Percentiles rank a stretch among this genome's conserved stretches.
phyloP scores from a whole-genome alignment of 1,140 invertebrate genomes.

The Apolygus lucorum region DNA sequence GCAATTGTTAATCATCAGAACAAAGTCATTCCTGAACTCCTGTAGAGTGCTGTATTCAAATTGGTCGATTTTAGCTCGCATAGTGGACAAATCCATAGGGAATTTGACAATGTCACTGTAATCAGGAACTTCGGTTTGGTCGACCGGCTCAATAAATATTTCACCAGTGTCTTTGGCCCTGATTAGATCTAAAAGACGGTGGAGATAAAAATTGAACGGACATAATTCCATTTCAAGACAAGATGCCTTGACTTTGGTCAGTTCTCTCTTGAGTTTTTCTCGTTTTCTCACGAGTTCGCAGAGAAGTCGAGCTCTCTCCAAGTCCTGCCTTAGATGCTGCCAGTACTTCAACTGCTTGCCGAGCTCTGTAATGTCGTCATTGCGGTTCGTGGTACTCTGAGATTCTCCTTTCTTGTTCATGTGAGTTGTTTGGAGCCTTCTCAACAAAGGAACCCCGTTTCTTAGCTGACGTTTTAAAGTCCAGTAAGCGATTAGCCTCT shows the following conservation, averaged over 20 bases:
- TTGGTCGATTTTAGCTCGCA: slow-evolving; percentile 54
- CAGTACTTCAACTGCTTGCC: slow-evolving; percentile 87
- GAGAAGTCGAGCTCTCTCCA: slow-evolving; percentile 83
- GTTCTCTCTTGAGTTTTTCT: slow-evolving; percentile 87
- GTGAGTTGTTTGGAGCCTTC: slow-evolving; percentile 66
- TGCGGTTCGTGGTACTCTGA: slow-evolving; percentile 28
- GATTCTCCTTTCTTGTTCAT: slow-evolving; percentile 35
- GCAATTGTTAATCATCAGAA: slow-evolving; percentile 91
- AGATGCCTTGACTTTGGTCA: slow-evolving; percentile 70
- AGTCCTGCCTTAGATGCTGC: slow-evolving; percentile 87
- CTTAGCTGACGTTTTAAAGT: slow-evolving; percentile 89
- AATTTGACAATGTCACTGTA: slow-evolving; percentile 85
- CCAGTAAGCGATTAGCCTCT: slow-evolving; percentile 85
- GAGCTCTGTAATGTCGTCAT: slow-evolving; percentile 46
- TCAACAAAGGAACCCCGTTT: slow-evolving; percentile 88
- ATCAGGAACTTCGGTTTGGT: slow-evolving; percentile 82
- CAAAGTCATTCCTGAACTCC: slow-evolving; percentile 80
- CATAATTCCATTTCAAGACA: slow-evolving; percentile 70
- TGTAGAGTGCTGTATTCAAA: slow-evolving; percentile 56
- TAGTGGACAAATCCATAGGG: slow-evolving; percentile 94
- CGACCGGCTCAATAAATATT: slow-evolving; percentile 89
- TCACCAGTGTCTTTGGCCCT: slow-evolving; percentile 71
- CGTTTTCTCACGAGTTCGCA: slow-evolving; percentile 92
- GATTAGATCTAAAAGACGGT: slow-evolving; percentile 64
- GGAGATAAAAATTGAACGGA: slow-evolving; percentile 69